A percentile compares a stretch with the other conserved stretches of the same genome.
phyloP scores from a whole-genome alignment of 1,140 invertebrate species.

The Tribolium madens region DNA sequence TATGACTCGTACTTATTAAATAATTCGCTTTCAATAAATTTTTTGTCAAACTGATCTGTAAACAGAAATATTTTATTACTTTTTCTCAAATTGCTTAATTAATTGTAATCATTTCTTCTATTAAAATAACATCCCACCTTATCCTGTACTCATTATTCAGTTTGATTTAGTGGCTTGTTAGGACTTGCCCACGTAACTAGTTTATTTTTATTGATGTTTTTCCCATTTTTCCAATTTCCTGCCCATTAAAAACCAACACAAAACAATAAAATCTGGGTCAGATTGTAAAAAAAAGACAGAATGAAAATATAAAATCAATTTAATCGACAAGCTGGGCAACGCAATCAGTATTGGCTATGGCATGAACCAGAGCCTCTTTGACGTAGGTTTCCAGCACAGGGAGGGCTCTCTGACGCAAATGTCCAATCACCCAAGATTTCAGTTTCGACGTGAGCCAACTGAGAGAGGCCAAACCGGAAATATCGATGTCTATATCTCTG shows the following conservation, averaged over 20 bases:
- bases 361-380: conserved; percentile 52
- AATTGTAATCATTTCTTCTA: no score
- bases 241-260: background rate
- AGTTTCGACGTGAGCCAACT: conserved; percentile 57
- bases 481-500: conserved; percentile 58
- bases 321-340: conserved; percentile 30
- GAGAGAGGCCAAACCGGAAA: conserved; percentile 57
- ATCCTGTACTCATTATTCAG: conserved; percentile 13
- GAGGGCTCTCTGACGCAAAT: conserved; percentile 51
- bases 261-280: background rate
- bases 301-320: background rate
- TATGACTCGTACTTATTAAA: no score
- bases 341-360: conserved; percentile 49
- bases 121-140: background rate
- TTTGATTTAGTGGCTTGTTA: conserved; percentile 30
- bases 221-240: background rate
- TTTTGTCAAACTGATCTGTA: no score
- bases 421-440: conserved; percentile 56
- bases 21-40: no score
- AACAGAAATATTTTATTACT: no score
- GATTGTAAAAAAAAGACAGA: background rate
- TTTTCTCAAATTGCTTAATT: no score
- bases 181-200: background rate
- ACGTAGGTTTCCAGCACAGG: conserved; percentile 51
- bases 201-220: conserved; percentile 1